These are phyloP conservation scores for Tuberolachnus salignus DNA, from an alignment of 2,888 invertebrate genomes.

Conservation along the genomic window DNA sequence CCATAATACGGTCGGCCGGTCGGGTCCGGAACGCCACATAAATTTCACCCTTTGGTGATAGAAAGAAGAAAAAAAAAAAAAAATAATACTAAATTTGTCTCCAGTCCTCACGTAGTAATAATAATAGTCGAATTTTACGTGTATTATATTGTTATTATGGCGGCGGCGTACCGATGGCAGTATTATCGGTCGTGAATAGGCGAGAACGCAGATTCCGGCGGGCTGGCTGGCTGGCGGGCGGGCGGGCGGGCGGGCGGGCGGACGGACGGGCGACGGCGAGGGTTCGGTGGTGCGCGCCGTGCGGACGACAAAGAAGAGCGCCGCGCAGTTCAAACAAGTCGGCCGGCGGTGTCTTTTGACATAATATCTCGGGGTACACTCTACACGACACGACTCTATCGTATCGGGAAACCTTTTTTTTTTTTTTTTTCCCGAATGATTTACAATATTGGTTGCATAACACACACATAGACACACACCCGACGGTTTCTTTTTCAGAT, in stretches of 20 bases:
- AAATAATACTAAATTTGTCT: too few relatives aligned
- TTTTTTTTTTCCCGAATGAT: conserved; percentile 35
- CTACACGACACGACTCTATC: not conserved
- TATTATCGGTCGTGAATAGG: too few relatives aligned
- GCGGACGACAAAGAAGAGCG: conserved; percentile 43
- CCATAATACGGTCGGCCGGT: not conserved
- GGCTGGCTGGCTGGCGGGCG: too few relatives aligned
- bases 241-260: too few relatives aligned
- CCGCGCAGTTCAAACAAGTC: conserved; percentile 55
- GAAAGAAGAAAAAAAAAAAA: not conserved
- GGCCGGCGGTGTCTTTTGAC: conserved; percentile 44
- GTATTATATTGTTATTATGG: too few relatives aligned
- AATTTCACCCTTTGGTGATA: not conserved
- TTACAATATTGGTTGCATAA: conserved; percentile 55
- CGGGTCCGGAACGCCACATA: not conserved
- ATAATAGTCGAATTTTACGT: too few relatives aligned
- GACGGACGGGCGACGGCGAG: not conserved
- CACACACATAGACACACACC: too few relatives aligned
- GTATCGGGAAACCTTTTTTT: conserved; percentile 49
- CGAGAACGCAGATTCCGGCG: too few relatives aligned
- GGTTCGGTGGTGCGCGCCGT: conserved; percentile 6
- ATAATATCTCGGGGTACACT: not conserved
- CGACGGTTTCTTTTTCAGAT: conserved; percentile 26
- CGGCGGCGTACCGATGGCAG: too few relatives aligned
- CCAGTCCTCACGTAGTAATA: not conserved